Evolutionary conservation across 2,888 invertebrate species (phyloP), one percentile per base, ranked within the genome.

Genomic region (Orthonevra nobilis): DNA sequence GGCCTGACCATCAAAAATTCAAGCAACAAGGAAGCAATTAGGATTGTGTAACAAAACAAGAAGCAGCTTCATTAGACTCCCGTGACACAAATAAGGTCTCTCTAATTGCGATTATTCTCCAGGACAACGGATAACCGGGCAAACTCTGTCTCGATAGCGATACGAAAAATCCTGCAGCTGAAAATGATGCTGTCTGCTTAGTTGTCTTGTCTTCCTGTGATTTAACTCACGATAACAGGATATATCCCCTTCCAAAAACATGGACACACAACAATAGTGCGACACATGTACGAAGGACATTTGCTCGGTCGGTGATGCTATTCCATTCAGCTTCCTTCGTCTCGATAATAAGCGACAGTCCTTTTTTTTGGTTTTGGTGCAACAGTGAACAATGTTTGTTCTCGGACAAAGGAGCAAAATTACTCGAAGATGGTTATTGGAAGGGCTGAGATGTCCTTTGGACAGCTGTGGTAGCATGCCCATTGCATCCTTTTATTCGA

Each of bases 51-150:
- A 68, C 56, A 48, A 68, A 56, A 23, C 38, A 48, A 68, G 58
- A 40, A 68, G 40, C 46, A 68, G 68, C 68, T 68, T 68, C 68
- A 68, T 68, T 68, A 68, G 48, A 68, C 68, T 68, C 56, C 56
- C 68, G 58, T 68, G 56, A 58, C 68, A 68, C 68, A 68, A 66
- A 66, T 66, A 66, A 68, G 68, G 68, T 58, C 48, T 48, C 38
- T 58, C 68, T 68, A 58, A 68, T 68, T 68, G 68, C 38, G 68
- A 56, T 68, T 68, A 58, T 56, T 46, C 56, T 19, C 15, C 20
- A 4, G 17, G 34, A 54, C 52, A 40, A 28, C 17, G 15, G 15
- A 5, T 12, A 20, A 36, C 34, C 1, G 23, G 10, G 14, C n/a
- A 14, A 38, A n/a, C n/a, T n/a, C n/a, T n/a, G n/a, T n/a, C n/a